Evolutionary conservation across 1,140 invertebrate species (phyloP), one percentile per base, ranked within the genome.

Genomic region (Saccostrea glomerata): DNA sequence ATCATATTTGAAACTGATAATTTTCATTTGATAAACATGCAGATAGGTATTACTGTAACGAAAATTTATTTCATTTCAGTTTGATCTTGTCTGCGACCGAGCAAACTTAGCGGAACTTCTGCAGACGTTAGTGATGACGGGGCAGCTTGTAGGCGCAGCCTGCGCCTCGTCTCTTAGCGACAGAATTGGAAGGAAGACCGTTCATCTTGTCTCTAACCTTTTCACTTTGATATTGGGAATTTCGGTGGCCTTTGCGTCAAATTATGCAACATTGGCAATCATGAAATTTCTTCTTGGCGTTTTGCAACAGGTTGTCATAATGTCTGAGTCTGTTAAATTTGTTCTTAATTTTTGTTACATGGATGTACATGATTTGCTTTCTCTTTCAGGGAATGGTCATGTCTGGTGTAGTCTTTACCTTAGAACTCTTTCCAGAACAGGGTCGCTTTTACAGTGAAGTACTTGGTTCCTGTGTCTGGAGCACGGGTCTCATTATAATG

Each of bases 51-150:
- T 47, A 47, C 5, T 0, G 9, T 47, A 47, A 47, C 47, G 9
- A 47, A 2, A 9, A 47, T 47, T 7, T 47, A 47, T 47, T 47
- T 47, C 9, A 47, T 9, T 7, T 17, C 90, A 94, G 93, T 93
- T 92, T 92, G 90, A 92, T 83, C 84, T 94, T 73, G 93, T 94
- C 0, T 94, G 93, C 85, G 90, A 91, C 40, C 87, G 87, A 60
- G 85, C 86, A 13, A 89, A 87, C 5, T 54, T 93, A 55, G 84
- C 60, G 2, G 91, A 93, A 82, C 63, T 92, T 13, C 86, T 90
- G 2, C 92, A 93, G 85, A 91, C 91, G 11, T 25, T 92, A 9
- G 23, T 93, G 0, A 90, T 91, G 54, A 30, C 90, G 9, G 93
- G 93, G 15, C 89, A 92, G 70, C 88, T 86, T n/a, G 56, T 91